Percentiles rank a stretch among this genome's conserved stretches.
These are phyloP conservation scores for Drosophila hamatofila DNA, from an alignment of 2,888 invertebrate species.

Conservation along the genomic window DNA sequence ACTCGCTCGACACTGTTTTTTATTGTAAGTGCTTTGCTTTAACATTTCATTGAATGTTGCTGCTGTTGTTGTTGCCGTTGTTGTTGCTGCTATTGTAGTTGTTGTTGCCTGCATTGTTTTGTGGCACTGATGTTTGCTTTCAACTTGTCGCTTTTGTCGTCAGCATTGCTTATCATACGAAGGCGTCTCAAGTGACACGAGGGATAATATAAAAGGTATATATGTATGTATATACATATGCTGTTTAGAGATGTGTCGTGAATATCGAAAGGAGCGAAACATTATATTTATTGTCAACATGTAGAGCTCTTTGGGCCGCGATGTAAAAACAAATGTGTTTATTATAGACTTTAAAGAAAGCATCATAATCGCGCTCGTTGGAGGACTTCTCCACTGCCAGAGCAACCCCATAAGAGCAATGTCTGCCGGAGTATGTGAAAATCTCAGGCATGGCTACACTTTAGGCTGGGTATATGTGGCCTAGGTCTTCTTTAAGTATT, in stretches of 20 bases:
- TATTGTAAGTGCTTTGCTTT: slow-evolving; percentile 67
- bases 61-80: not conserved
- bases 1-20: slow-evolving; percentile 59
- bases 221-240: slow-evolving; percentile 1
- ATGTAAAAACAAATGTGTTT: slow-evolving; percentile 5
- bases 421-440: slow-evolving; percentile 14
- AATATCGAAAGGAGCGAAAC: not conserved
- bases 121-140: slow-evolving; percentile 52
- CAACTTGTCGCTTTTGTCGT: slow-evolving; percentile 56
- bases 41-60: slow-evolving; percentile 56
- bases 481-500: slow-evolving; percentile 42
- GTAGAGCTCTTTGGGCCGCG: not conserved
- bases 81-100: slow-evolving; percentile 12
- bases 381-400: not conserved
- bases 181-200: slow-evolving; percentile 59
- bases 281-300: slow-evolving; percentile 2
- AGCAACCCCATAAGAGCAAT: not conserved
- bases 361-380: slow-evolving; percentile 3
- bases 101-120: slow-evolving; percentile 55
- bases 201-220: slow-evolving; percentile 31
- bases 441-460: slow-evolving; percentile 31
- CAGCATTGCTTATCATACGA: slow-evolving; percentile 47
- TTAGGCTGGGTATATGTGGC: slow-evolving; percentile 13
- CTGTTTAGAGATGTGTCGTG: slow-evolving; percentile 19
- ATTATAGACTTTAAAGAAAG: slow-evolving; percentile 1